Evolutionary conservation across 2,113 vertebrate genomes (phyloP), one percentile per base, ranked within the genome.

Genomic region (Petrocephalus zakoni): DNA sequence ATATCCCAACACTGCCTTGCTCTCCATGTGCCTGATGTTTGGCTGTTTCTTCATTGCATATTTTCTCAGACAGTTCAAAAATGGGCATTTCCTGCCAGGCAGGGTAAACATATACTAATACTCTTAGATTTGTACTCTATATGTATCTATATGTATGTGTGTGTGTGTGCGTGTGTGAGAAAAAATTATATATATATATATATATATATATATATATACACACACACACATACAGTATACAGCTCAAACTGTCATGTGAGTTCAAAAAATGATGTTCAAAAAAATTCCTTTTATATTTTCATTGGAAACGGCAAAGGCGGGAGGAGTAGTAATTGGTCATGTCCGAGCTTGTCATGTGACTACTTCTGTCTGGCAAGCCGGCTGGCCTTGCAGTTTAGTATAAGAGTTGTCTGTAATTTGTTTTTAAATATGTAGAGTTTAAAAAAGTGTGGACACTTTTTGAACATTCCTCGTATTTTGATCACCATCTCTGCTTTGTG

Each of bases 11-110:
- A 99, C 98, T 0, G 98, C 98, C 0, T 95, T 99, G 90, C 95
- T 99, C 29, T 99, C 98, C 90, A 97, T 99, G 22, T 96, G 98
- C 89, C 97, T 99, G 91, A 99, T 99, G 98, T 94, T 95, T 0
- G 97, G 98, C 13, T 98, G 97, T 86, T 99, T 99, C 94, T 96
- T 97, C 34, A 94, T 97, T 0, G 98, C 98, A 75, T 97, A 95
- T 91, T 97, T 96, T 90, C 94, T 99, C 21, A 97, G 98, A 22
- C 94, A 97, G 89, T 98, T 99, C 93, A 99, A 99, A 93, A 99
- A 98, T 46, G 98, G 98, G 46, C 95, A 94, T 34, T 99, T 97
- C 92, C 96, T 99, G 87, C 98, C 98, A 0, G 98, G 98, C 90
- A 97, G 91, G 94, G 98, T 98, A 89, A 93, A 95, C 2, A 22